Evolutionary conservation across 1,140 invertebrate genomes (phyloP).

Genomic region (Oncopodura yosiiana): DNA sequence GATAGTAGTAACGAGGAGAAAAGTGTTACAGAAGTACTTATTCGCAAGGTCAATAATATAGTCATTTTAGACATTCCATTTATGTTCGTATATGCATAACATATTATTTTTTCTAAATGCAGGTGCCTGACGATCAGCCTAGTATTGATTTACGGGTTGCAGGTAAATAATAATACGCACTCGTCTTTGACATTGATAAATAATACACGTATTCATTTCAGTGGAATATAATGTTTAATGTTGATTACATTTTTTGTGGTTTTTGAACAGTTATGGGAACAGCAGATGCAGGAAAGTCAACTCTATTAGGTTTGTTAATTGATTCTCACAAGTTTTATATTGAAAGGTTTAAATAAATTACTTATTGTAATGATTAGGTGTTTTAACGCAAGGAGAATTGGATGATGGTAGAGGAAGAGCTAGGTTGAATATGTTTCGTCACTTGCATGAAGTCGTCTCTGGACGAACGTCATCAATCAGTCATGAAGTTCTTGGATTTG

Average conservation of each 20-base stretch:
- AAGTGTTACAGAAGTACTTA: constrained; percentile 71
- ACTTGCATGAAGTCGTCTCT: constrained; percentile 91
- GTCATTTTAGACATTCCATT: background rate
- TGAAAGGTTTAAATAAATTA: background rate
- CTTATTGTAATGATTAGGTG: constrained; percentile 53
- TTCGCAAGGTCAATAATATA: constrained; percentile 60
- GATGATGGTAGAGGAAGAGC: constrained; percentile 93
- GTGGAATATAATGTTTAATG: too few relatives aligned
- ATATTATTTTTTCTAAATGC: constrained; percentile 2
- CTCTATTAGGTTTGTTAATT: background rate
- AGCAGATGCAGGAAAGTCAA: constrained; percentile 75
- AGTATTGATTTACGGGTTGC: constrained; percentile 68
- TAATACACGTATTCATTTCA: too few relatives aligned
- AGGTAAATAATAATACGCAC: too few relatives aligned
- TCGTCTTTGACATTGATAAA: too few relatives aligned
- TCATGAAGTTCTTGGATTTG: constrained; percentile 93
- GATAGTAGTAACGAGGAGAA: constrained; percentile 38
- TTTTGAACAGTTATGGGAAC: constrained; percentile 87
- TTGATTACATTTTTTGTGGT: constrained; percentile 43
- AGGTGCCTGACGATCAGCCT: constrained; percentile 79
- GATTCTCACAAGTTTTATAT: background rate
- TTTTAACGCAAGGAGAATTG: constrained; percentile 85
- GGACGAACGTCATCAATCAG: constrained; percentile 93
- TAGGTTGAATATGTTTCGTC: constrained; percentile 87
- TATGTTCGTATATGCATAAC: background rate